Conservation (phyloP, 1,140 invertebrate genomes). For the Zaprionus gabonicus region DNA sequence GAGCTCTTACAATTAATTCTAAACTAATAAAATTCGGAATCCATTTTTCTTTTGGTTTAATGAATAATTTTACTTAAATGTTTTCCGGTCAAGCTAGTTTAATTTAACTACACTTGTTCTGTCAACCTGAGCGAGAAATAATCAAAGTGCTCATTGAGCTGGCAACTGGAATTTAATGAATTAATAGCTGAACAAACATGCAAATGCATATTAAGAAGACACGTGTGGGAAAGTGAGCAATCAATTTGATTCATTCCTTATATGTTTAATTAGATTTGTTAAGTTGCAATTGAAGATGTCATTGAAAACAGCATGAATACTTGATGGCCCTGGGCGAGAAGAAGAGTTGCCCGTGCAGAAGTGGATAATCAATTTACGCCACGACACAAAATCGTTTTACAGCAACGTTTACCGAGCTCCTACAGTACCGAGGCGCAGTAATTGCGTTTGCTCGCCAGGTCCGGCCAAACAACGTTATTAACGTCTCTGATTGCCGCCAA, state of each 20-base stretch:
- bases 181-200: conserved; percentile 12
- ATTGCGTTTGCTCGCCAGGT: conserved; percentile 44
- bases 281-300: neutral
- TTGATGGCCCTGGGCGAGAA: too few species aligned
- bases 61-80: neutral
- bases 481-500: conserved; percentile 59
- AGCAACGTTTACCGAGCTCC: conserved; percentile 20
- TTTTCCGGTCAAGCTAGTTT: neutral
- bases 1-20: too few species aligned
- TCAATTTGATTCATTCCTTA: conserved; percentile 1
- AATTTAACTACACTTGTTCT: neutral
- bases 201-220: neutral
- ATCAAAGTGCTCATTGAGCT: neutral
- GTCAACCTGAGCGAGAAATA: neutral
- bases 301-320: neutral
- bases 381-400: conserved; percentile 21
- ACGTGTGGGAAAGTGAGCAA: neutral
- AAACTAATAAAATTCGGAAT: neutral
- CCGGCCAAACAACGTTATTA: conserved; percentile 48
- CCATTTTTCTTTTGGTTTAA: neutral
- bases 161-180: conserved; percentile 22
- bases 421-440: conserved; percentile 20
- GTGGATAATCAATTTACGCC: conserved; percentile 28
- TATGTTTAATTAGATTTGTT: neutral
- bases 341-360: neutral